Conservation (phyloP, 2,113 vertebrate species). For the Thermophis baileyi region DNA sequence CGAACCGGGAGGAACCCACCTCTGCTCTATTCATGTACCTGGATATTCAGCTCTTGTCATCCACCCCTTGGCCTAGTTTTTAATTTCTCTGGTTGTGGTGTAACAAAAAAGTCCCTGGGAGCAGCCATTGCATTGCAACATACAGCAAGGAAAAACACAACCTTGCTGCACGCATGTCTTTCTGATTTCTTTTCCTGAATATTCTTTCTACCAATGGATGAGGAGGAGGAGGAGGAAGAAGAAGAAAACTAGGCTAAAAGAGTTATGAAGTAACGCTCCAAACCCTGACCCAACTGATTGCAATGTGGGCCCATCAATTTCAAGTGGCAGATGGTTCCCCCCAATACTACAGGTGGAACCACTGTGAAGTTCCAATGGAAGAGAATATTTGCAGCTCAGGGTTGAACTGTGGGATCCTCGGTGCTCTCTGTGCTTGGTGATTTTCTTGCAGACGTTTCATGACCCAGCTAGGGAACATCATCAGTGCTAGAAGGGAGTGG, state of each 20-base stretch:
- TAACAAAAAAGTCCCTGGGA: neutral
- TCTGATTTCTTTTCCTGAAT: neutral
- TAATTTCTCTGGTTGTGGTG: neutral
- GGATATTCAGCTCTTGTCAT: neutral
- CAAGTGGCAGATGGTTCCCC: neutral
- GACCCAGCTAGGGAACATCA: no score
- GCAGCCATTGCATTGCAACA: neutral
- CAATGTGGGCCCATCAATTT: neutral
- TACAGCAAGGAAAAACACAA: neutral
- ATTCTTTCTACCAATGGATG: neutral
- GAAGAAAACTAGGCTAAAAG: neutral
- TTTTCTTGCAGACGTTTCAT: no score
- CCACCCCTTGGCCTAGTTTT: neutral
- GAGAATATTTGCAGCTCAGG: no score
- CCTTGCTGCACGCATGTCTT: neutral
- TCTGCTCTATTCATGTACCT: neutral
- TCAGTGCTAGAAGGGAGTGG: no score
- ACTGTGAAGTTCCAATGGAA: no score
- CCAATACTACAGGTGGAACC: neutral
- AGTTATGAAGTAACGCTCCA: neutral
- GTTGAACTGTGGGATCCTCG: no score
- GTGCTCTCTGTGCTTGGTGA: no score
- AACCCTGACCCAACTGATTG: neutral
- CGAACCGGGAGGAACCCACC: no score
- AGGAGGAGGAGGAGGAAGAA: no score